Conservation (phyloP, 2,888 invertebrate genomes). For the Amphimallon solstitiale region DNA sequence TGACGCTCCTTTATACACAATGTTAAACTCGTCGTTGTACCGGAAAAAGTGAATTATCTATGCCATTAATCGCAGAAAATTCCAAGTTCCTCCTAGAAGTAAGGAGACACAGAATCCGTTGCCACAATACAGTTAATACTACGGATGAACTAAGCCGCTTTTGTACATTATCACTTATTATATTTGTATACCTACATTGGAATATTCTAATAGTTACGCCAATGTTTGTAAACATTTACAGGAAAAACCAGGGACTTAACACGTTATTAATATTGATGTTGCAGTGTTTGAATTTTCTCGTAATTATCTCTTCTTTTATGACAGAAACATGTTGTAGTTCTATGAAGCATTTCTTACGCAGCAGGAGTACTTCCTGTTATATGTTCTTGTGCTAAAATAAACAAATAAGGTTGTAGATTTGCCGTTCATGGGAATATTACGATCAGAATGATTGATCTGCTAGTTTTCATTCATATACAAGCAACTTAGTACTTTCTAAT, state of each 20-base stretch:
- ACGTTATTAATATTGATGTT: conserved; percentile 9
- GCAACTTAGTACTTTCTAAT: too few species aligned
- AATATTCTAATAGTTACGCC: too few species aligned
- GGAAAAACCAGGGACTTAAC: neutral
- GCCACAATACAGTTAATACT: too few species aligned
- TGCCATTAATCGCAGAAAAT: conserved; percentile 24
- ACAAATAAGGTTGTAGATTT: too few species aligned
- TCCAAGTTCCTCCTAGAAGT: conserved; percentile 4
- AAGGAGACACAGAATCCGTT: neutral
- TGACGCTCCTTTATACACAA: conserved; percentile 44
- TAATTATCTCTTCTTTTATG: neutral
- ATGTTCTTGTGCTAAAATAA: too few species aligned
- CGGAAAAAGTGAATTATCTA: conserved; percentile 34
- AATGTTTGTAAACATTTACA: neutral
- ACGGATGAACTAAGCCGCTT: too few species aligned
- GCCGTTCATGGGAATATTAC: too few species aligned
- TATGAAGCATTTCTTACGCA: neutral
- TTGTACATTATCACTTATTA: too few species aligned
- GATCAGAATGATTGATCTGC: too few species aligned
- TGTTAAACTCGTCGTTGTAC: conserved; percentile 9
- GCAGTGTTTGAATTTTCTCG: neutral
- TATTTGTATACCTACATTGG: too few species aligned
- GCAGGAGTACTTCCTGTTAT: neutral
- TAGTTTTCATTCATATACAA: too few species aligned
- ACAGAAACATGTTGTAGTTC: neutral